phyloP scores from a whole-genome alignment of 1,140 invertebrate genomes.

The Drosophila subobscura region DNA sequence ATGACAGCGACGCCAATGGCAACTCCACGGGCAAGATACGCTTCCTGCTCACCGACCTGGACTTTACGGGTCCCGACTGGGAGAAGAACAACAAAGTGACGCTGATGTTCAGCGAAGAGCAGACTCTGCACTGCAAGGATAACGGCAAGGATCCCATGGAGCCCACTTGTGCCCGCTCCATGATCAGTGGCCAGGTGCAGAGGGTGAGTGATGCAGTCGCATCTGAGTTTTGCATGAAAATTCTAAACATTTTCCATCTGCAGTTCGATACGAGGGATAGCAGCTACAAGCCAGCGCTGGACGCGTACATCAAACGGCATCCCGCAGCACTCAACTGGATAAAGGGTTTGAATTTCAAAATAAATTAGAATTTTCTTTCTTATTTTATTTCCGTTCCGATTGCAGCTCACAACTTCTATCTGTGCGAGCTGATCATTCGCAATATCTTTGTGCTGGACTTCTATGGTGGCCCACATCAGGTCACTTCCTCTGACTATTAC shows the following conservation, averaged over 20 bases:
- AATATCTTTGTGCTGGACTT: constrained; percentile 89
- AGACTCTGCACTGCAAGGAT: constrained; percentile 87
- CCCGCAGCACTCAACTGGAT: constrained; percentile 88
- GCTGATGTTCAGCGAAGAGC: constrained; percentile 88
- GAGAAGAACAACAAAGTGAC: constrained; percentile 86
- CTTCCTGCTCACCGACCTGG: constrained; percentile 90
- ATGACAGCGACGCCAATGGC: constrained; percentile 87
- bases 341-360: constrained; percentile 83
- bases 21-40: constrained; percentile 91
- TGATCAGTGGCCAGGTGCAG: constrained; percentile 88
- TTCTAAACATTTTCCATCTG: background rate
- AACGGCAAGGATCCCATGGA: constrained; percentile 90
- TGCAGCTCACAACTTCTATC: constrained; percentile 89
- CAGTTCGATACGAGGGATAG: constrained; percentile 86
- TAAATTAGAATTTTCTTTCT: background rate
- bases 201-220: constrained; percentile 84
- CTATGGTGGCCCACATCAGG: constrained; percentile 90
- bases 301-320: constrained; percentile 88
- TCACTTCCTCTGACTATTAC: constrained; percentile 87
- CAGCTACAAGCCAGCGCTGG: constrained; percentile 87
- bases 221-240: background rate
- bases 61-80: constrained; percentile 90
- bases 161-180: constrained; percentile 90
- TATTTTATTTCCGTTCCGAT: background rate
- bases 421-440: constrained; percentile 89